These are phyloP conservation scores for Lithosia quadra DNA, from an alignment of 2,888 invertebrate species.

Conservation along the genomic window DNA sequence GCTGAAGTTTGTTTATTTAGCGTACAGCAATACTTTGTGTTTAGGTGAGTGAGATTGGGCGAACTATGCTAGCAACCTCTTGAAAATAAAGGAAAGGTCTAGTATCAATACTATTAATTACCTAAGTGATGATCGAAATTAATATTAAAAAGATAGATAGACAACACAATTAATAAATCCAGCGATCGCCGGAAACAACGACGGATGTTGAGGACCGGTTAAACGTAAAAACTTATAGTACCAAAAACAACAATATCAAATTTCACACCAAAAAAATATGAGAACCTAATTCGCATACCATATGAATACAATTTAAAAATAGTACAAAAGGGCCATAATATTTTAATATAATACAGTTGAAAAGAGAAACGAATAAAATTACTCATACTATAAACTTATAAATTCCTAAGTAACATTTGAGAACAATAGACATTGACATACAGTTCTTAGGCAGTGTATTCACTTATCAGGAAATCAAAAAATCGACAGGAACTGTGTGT, in stretches of 20 bases:
- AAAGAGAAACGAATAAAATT: conserved; percentile 14
- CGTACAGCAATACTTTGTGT: not conserved
- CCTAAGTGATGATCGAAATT: not conserved
- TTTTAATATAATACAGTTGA: conserved; percentile 13
- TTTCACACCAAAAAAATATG: conserved; percentile 17
- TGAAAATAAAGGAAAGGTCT: not conserved
- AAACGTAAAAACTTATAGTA: not conserved
- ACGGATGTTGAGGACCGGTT: not conserved
- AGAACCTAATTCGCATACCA: not conserved
- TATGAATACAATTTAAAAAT: conserved; percentile 8
- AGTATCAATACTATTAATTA: not conserved
- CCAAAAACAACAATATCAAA: not conserved
- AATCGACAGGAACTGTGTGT: not conserved
- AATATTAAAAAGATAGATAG: not conserved
- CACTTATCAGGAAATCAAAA: conserved; percentile 11
- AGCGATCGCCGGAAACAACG: not conserved
- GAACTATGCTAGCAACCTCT: not conserved
- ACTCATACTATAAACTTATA: conserved; percentile 14
- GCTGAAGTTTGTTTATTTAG: too few species aligned
- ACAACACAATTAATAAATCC: not conserved
- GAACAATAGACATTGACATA: conserved; percentile 20
- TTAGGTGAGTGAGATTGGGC: not conserved
- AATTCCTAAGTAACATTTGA: conserved; percentile 9
- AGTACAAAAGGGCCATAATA: not conserved
- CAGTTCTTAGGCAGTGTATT: conserved; percentile 7